Percentiles rank a stretch among this genome's conserved stretches.
phyloP scores from a whole-genome alignment of 1,140 invertebrate genomes.

The Bombus pascuorum region DNA sequence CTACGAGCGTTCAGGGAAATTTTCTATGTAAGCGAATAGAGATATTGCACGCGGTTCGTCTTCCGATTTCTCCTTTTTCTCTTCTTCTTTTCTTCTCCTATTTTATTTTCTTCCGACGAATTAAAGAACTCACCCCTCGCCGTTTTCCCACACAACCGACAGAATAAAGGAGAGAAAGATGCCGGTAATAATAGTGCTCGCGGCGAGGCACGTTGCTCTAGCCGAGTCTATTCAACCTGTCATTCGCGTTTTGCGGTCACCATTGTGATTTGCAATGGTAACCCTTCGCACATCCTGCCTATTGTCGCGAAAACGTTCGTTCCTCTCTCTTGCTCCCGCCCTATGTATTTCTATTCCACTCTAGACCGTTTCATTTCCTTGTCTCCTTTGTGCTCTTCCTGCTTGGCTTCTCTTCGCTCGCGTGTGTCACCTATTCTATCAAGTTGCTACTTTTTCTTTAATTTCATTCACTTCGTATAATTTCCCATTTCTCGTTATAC shows the following conservation, averaged over 20 bases:
- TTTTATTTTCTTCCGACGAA: slow-evolving; percentile 32
- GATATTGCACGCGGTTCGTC: slow-evolving; percentile 1
- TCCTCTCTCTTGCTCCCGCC: neutral
- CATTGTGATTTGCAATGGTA: slow-evolving; percentile 78
- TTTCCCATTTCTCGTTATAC: neutral
- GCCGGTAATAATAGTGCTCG: slow-evolving; percentile 70
- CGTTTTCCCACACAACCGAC: slow-evolving; percentile 68
- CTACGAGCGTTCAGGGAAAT: slow-evolving; percentile 27
- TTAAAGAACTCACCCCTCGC: slow-evolving; percentile 43
- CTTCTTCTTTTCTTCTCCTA: neutral
- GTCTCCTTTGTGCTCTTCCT: slow-evolving; percentile 22
- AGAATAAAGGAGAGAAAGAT: slow-evolving; percentile 63
- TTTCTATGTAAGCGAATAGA: neutral
- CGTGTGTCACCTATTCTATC: neutral
- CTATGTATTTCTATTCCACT: slow-evolving; percentile 18
- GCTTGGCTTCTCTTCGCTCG: slow-evolving; percentile 1
- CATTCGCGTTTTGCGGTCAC: slow-evolving; percentile 73
- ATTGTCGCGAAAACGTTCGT: slow-evolving; percentile 71
- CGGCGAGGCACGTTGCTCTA: slow-evolving; percentile 63
- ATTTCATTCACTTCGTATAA: neutral
- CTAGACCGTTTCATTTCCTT: slow-evolving; percentile 27
- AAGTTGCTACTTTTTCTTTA: neutral
- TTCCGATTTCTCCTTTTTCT: neutral
- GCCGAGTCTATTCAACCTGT: slow-evolving; percentile 75
- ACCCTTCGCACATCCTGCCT: slow-evolving; percentile 76